Evolutionary conservation across 2,888 invertebrate genomes (phyloP).

Genomic region (Mesorhabditis sp.): DNA sequence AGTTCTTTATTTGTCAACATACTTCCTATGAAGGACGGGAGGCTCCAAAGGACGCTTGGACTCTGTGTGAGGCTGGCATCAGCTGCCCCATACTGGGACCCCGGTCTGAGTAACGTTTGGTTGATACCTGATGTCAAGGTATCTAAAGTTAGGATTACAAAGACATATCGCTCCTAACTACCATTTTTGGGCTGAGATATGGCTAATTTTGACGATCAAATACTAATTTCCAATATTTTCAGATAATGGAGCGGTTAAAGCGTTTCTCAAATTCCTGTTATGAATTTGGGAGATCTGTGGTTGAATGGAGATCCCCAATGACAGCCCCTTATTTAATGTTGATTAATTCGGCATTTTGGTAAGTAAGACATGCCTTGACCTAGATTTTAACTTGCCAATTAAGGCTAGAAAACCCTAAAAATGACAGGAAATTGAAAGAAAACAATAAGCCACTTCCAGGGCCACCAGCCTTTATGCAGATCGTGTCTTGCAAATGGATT

Average conservation of each 20-base stretch:
- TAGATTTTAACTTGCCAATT: neutral
- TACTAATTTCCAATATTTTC: constrained; percentile 8
- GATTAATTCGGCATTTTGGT: constrained; percentile 52
- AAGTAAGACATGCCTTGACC: neutral
- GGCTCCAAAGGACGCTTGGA: too few species aligned
- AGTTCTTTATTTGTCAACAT: too few species aligned
- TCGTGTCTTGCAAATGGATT: constrained; percentile 26
- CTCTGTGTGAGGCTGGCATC: too few species aligned
- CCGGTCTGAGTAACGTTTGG: too few species aligned
- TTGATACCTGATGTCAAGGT: too few species aligned
- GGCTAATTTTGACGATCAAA: too few species aligned
- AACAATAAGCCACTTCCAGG: constrained; percentile 20
- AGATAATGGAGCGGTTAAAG: neutral
- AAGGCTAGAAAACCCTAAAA: neutral
- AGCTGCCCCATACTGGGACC: too few species aligned
- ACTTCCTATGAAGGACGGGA: too few species aligned
- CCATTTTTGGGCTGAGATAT: too few species aligned
- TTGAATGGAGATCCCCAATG: constrained; percentile 48
- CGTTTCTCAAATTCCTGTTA: constrained; percentile 8
- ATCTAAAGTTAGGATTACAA: too few species aligned
- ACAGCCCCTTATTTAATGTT: constrained; percentile 48
- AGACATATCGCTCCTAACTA: too few species aligned
- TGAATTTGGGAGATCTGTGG: constrained; percentile 23
- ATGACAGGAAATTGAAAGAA: neutral
- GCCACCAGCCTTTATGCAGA: constrained; percentile 36